Conservation (phyloP, 2,113 vertebrate species). For the Podarcis raffonei region DNA sequence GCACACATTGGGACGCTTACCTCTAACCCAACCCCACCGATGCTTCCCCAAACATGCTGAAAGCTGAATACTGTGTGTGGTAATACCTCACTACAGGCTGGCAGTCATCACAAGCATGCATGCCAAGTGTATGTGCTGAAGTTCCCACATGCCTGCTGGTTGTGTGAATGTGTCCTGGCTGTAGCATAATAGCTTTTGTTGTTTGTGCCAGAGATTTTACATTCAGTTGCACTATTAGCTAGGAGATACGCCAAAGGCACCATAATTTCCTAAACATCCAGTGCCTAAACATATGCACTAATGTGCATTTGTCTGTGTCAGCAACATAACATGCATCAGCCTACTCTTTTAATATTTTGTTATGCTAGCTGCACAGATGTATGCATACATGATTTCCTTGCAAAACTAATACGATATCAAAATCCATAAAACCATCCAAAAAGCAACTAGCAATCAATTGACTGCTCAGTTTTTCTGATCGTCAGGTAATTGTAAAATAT, state of each 20-base stretch:
- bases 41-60: background rate
- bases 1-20: background rate
- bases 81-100: background rate
- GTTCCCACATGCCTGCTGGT: background rate
- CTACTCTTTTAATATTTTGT: background rate
- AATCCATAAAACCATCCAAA: too few species aligned
- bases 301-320: background rate
- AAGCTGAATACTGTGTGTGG: background rate
- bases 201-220: slow-evolving; percentile 19
- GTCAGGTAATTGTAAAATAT: too few species aligned
- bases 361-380: background rate
- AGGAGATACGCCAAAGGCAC: background rate
- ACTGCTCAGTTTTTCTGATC: background rate
- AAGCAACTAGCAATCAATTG: background rate
- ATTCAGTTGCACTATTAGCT: background rate
- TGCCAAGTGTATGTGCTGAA: background rate
- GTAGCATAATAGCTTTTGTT: background rate
- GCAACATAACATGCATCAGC: too few species aligned
- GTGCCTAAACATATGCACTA: background rate
- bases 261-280: background rate
- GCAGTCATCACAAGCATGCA: background rate
- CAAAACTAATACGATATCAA: too few species aligned
- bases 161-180: background rate
- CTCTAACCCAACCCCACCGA: background rate
- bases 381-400: too few species aligned